Conservation (phyloP, 2,888 invertebrate genomes). For the Dermolepida albohirtum region DNA sequence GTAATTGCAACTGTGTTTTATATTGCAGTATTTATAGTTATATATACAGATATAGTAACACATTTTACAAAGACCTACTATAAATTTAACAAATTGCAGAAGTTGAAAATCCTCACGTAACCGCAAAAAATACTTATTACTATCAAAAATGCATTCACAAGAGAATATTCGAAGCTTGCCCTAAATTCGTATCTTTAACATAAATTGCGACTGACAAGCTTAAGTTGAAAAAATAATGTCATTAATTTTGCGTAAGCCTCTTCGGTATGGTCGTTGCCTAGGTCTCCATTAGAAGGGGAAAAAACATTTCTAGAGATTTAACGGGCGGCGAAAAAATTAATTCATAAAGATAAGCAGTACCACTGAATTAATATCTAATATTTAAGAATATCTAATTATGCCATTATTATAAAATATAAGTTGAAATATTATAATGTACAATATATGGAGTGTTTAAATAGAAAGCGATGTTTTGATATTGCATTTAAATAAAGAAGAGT, state of each 20-base stretch:
- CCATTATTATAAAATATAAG: conserved; percentile 7
- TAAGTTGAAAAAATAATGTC: conserved; percentile 43
- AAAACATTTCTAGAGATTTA: conserved; percentile 26
- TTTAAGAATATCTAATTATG: conserved; percentile 10
- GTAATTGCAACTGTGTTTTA: too few relatives aligned
- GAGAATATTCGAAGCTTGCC: conserved; percentile 2
- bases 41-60: too few relatives aligned
- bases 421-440: conserved; percentile 1
- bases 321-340: conserved; percentile 29
- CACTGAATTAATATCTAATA: conserved; percentile 14
- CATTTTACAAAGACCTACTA: too few relatives aligned
- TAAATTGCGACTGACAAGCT: conserved; percentile 38
- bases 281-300: conserved; percentile 31
- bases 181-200: conserved; percentile 35
- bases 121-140: background rate
- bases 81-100: too few relatives aligned
- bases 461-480: too few relatives aligned
- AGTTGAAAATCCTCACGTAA: conserved; percentile 4
- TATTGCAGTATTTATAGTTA: too few relatives aligned
- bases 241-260: conserved; percentile 38
- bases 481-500: too few relatives aligned
- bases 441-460: too few relatives aligned
- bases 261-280: conserved; percentile 6
- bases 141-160: background rate
- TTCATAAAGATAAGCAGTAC: conserved; percentile 31